These are phyloP conservation scores for Nothocercus nigrocapillus DNA, from an alignment of 2,113 vertebrate genomes.

Conservation along the genomic window DNA sequence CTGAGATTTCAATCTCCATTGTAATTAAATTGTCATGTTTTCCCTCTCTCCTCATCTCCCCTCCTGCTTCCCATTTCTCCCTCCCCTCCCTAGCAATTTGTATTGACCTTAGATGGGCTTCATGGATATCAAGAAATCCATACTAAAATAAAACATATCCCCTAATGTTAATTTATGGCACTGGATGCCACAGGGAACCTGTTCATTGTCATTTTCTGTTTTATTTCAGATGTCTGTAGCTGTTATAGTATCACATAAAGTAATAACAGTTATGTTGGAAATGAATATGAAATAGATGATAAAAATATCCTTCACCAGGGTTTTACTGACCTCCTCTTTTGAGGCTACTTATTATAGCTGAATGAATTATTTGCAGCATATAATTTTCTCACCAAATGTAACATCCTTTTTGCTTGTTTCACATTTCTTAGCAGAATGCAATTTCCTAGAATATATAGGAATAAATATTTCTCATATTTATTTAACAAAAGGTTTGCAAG, in stretches of 20 bases:
- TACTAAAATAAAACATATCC: conserved; percentile 37
- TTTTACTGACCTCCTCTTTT: conserved; percentile 76
- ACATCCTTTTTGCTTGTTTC: conserved; percentile 28
- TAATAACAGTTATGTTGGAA: conserved; percentile 61
- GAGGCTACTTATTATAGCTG: conserved; percentile 69
- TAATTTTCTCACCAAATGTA: conserved; percentile 69
- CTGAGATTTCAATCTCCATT: conserved; percentile 13
- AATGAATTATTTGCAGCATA: conserved; percentile 72
- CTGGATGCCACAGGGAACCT: conserved; percentile 31
- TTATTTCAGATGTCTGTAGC: conserved; percentile 43
- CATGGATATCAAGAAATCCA: conserved; percentile 11
- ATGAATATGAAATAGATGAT: conserved; percentile 60
- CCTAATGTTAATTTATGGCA: conserved; percentile 52
- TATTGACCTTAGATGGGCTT: conserved; percentile 33
- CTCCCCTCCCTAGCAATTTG: not conserved
- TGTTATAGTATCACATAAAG: conserved; percentile 54
- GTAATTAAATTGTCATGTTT: conserved; percentile 10
- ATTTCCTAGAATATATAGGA: conserved; percentile 34
- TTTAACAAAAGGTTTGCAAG: conserved; percentile 54
- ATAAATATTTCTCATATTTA: conserved; percentile 36
- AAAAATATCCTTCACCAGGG: conserved; percentile 52
- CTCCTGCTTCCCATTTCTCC: not conserved
- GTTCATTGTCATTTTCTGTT: conserved; percentile 60
- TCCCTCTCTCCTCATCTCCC: not conserved
- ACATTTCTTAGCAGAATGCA: conserved; percentile 3